Percentiles rank a stretch among this genome's conserved stretches.
Evolutionary conservation across 2,888 invertebrate species (phyloP).

Genomic region (Thumatha senex): DNA sequence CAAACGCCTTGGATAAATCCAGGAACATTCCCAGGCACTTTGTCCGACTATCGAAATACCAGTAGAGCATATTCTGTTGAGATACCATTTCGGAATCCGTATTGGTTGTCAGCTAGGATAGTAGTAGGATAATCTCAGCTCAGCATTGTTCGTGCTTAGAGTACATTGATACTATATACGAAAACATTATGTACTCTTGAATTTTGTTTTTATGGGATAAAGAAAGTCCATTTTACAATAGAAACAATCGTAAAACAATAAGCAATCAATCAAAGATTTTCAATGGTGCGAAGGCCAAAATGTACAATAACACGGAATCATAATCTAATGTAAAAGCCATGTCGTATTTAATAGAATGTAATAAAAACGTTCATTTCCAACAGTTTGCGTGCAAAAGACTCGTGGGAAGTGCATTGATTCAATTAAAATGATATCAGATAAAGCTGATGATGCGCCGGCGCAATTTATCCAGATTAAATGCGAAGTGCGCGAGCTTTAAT

Average conservation of each 20-base stretch:
- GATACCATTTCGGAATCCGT: no score
- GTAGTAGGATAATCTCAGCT: no score
- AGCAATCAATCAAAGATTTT: slow-evolving; percentile 31
- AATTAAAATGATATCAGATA: slow-evolving; percentile 60
- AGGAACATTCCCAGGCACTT: no score
- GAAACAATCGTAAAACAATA: slow-evolving; percentile 36
- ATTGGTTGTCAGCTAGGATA: no score
- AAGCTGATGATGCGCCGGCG: slow-evolving; percentile 42
- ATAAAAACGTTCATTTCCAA: slow-evolving; percentile 40
- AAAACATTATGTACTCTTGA: no score
- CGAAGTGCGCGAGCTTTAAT: slow-evolving; percentile 47
- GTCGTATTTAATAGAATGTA: slow-evolving; percentile 14
- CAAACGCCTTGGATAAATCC: no score
- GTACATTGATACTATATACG: no score
- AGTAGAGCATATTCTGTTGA: no score
- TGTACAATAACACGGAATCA: slow-evolving; percentile 21
- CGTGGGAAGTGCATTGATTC: slow-evolving; percentile 66
- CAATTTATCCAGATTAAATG: slow-evolving; percentile 50
- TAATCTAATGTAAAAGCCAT: slow-evolving; percentile 20
- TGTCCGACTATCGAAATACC: no score
- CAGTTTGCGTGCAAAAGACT: slow-evolving; percentile 40
- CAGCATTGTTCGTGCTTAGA: no score
- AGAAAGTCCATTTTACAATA: slow-evolving; percentile 14
- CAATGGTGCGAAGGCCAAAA: slow-evolving; percentile 21
- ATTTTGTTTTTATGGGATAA: background rate